Percentiles rank a stretch among this genome's conserved stretches.
Evolutionary conservation across 2,888 invertebrate genomes (phyloP).

Genomic region (Dinocampus coccinellae): DNA sequence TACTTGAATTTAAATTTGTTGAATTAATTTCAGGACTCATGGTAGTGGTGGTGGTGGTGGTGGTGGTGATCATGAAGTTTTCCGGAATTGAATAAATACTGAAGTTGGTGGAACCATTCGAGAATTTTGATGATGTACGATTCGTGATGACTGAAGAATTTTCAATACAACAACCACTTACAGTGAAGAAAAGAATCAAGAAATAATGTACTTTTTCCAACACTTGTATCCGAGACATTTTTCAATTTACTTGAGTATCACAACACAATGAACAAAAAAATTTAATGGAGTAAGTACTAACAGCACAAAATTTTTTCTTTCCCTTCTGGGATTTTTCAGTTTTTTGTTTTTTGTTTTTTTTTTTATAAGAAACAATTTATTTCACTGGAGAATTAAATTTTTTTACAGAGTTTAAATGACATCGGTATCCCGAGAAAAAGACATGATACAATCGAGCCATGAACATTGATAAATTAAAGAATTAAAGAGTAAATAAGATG

Average conservation of each 20-base stretch:
- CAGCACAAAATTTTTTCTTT: too few species aligned
- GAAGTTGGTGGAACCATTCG: not conserved
- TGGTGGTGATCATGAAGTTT: not conserved
- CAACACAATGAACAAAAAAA: not conserved
- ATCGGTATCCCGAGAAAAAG: not conserved
- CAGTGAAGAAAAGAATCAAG: not conserved
- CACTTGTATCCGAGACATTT: not conserved
- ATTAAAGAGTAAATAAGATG: not conserved
- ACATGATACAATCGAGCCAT: not conserved
- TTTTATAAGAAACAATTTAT: not conserved
- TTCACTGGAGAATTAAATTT: not conserved
- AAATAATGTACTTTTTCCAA: not conserved
- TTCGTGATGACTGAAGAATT: not conserved
- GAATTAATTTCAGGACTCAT: too few species aligned
- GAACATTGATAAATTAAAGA: not conserved
- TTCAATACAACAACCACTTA: not conserved
- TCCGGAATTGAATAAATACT: not conserved
- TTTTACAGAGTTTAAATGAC: not conserved
- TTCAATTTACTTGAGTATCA: not conserved
- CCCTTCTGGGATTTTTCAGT: too few species aligned
- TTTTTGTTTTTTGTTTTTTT: too few species aligned
- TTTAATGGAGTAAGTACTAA: too few species aligned
- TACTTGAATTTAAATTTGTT: not conserved
- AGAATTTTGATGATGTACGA: not conserved
- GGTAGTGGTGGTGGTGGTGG: too few species aligned